These are phyloP conservation scores for Entomobrya proxima DNA, from an alignment of 2,888 invertebrate genomes.

Conservation along the genomic window DNA sequence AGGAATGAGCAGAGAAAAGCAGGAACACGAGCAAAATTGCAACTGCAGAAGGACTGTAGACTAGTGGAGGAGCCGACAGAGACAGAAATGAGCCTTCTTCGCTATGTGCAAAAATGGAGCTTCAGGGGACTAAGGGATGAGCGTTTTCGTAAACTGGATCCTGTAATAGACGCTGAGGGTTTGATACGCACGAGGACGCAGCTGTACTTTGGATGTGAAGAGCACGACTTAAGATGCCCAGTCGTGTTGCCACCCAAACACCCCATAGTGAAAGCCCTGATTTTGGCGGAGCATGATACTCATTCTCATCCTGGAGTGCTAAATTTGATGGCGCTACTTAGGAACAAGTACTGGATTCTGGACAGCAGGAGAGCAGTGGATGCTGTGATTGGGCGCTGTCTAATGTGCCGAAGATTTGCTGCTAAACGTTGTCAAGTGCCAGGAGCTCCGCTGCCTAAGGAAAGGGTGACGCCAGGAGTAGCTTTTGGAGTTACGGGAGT, in stretches of 20 bases:
- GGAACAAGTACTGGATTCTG: background rate
- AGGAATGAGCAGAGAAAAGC: too few relatives aligned
- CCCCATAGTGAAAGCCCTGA: background rate
- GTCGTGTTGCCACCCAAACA: background rate
- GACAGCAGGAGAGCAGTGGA: background rate
- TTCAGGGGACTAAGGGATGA: background rate
- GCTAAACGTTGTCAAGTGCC: background rate
- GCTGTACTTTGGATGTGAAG: background rate
- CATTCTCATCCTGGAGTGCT: background rate
- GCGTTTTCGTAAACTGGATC: background rate
- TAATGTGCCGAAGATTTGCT: background rate
- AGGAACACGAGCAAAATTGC: too few relatives aligned
- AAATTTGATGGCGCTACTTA: background rate
- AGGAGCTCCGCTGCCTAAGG: background rate
- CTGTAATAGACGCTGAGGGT: background rate
- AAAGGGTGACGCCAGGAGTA: background rate
- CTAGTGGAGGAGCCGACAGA: too few relatives aligned
- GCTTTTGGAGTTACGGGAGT: background rate
- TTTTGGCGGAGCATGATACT: background rate
- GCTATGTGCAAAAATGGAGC: background rate
- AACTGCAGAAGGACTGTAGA: too few relatives aligned
- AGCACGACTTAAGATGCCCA: background rate
- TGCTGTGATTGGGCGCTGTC: background rate
- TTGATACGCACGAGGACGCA: background rate
- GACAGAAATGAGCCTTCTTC: too few relatives aligned